A percentile compares a stretch with the other conserved stretches of the same genome.
Evolutionary conservation across 2,797 vertebrate genomes (phyloP).

Genomic region (Melanotaenia nigrans): DNA sequence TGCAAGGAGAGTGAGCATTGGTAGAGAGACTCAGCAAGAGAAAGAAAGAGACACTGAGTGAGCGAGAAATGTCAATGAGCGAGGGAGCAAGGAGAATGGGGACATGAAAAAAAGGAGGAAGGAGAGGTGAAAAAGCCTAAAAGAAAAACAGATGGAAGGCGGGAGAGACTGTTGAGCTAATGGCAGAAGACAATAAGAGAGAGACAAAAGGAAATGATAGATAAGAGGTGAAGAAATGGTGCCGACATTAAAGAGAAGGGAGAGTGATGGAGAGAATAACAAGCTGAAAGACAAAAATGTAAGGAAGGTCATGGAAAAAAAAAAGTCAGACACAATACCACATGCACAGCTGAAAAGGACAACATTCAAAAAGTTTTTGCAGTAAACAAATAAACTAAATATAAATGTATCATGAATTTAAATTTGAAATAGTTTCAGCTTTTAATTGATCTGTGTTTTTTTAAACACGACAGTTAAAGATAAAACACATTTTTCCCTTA

Average conservation of each 20-base stretch:
- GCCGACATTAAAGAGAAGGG: conserved; percentile 39
- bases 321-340: conserved; percentile 30
- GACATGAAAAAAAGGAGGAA: conserved; percentile 30
- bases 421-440: no score
- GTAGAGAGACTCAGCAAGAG: conserved; percentile 43
- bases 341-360: conserved; percentile 5
- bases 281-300: conserved; percentile 37
- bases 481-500: not conserved
- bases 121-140: conserved; percentile 51
- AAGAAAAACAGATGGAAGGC: conserved; percentile 48
- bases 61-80: conserved; percentile 55
- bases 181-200: conserved; percentile 60
- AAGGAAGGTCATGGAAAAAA: conserved; percentile 38
- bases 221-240: conserved; percentile 51
- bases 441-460: not conserved
- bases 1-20: conserved; percentile 30
- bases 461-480: not conserved
- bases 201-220: conserved; percentile 64
- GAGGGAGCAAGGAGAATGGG: conserved; percentile 33
- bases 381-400: not conserved
- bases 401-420: not conserved
- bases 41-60: conserved; percentile 32
- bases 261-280: conserved; percentile 48
- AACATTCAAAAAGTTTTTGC: conserved; percentile 2
- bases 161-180: conserved; percentile 55